These are phyloP conservation scores for Acanthosepion lycidas DNA, from an alignment of 2,888 invertebrate genomes.

Conservation along the genomic window DNA sequence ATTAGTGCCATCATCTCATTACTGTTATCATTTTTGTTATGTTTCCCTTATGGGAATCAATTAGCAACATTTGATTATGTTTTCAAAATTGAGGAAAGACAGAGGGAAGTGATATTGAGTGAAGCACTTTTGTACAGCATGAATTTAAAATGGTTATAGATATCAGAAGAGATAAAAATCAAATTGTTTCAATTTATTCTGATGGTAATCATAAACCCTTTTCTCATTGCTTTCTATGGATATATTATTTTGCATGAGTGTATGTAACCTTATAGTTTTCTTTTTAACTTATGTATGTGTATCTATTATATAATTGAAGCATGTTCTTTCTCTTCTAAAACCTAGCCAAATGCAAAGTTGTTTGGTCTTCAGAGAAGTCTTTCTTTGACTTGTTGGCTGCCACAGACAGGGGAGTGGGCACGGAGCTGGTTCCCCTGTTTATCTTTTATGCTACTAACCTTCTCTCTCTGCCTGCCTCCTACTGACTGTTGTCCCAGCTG, in stretches of 20 bases:
- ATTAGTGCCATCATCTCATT: background rate
- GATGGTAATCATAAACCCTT: background rate
- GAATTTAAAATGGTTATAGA: background rate
- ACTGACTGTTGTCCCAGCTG: constrained; percentile 8
- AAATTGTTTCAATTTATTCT: background rate
- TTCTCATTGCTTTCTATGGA: background rate
- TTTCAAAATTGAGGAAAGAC: background rate
- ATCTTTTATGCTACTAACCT: background rate
- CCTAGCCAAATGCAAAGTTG: background rate
- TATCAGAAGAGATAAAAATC: background rate
- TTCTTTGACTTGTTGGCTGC: too few species aligned
- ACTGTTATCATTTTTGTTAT: background rate
- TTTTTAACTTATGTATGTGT: background rate
- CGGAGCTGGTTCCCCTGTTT: constrained; percentile 9
- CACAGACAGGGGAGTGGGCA: constrained; percentile 6
- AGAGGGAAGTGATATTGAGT: background rate
- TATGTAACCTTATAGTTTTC: background rate
- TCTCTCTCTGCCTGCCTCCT: constrained; percentile 33
- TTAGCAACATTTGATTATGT: background rate
- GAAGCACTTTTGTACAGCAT: background rate
- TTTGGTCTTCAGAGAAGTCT: background rate
- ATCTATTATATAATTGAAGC: background rate
- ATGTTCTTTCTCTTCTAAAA: background rate
- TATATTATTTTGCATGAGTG: background rate
- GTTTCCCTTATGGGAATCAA: background rate